Evolutionary conservation across 2,888 invertebrate species (phyloP), one percentile per base, ranked within the genome.

Genomic region (Drosophila phalerata): DNA sequence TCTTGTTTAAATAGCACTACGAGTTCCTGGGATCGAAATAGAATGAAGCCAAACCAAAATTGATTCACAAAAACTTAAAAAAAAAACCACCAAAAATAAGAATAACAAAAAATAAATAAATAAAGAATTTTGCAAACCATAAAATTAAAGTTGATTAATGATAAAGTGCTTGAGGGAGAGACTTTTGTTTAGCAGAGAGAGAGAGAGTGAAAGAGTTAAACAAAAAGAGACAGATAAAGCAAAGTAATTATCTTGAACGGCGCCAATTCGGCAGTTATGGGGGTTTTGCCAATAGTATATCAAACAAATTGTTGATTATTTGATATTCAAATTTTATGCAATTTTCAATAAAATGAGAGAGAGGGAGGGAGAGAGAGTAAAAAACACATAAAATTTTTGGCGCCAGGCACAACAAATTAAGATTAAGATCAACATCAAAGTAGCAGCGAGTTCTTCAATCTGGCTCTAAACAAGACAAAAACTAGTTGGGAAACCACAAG

Each of bases 321-420:
- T 68, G 63, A 61, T 56, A 83, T 84, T 73, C 66, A 45, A 80
- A 73, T 88, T 74, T 78, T 78, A 78, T 71, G 69, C 71, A 51
- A 64, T 68, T 64, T 71, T 42, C 30, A 61, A 37, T 13, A 34
- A 51, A 56, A 28, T 13, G 30, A 34, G 43, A 17, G 43, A 47
- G 45, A 17, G 13, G 4, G 5, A 19, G 47, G 15, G 11, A 61
- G 40, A 69, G 22, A 3, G 2, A 28, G 5, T 6, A 4, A 60
- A 38, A 67, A 69, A 67, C 19, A 71, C 52, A 49, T 17, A 42
- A 63, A 76, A 66, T 52, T 66, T 58, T 62, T 87, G 85, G 89
- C 89, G 85, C 89, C 89, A 89, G 79, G 64, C 71, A 69, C 73
- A 37, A 89, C 73, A 84, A 85, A 85, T 79, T 79, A 84, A 79